Percentiles rank a stretch among this genome's conserved stretches.
Conservation (phyloP, 2,888 invertebrate genomes). For the Chrysomela aeneicollis region DNA sequence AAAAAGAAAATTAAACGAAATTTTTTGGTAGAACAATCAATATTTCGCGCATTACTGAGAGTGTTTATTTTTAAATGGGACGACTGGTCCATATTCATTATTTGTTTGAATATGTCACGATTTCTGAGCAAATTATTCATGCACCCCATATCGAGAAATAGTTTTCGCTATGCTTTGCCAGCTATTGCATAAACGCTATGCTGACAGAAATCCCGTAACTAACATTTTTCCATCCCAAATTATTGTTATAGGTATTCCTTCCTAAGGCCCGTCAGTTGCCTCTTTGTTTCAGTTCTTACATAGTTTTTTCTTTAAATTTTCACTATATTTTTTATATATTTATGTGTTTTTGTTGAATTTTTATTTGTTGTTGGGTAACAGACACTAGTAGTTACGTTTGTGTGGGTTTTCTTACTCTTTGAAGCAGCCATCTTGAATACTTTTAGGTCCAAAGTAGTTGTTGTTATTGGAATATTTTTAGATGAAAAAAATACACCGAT, state of each 20-base stretch:
- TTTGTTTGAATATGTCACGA: conserved; percentile 9
- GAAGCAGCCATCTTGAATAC: conserved; percentile 49
- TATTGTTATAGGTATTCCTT: conserved; percentile 53
- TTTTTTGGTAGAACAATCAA: no score
- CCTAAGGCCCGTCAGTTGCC: conserved; percentile 56
- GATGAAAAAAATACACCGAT: conserved; percentile 56
- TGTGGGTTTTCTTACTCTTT: conserved; percentile 51
- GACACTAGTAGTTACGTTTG: conserved; percentile 49
- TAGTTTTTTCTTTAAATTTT: conserved; percentile 32
- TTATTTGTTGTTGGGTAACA: conserved; percentile 53
- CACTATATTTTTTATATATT: conserved; percentile 56
- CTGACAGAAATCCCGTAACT: conserved; percentile 54
- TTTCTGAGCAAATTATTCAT: conserved; percentile 1
- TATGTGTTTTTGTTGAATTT: conserved; percentile 55
- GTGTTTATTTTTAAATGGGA: background rate
- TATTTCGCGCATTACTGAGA: background rate
- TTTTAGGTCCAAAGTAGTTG: conserved; percentile 57
- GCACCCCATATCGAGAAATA: conserved; percentile 33
- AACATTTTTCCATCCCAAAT: conserved; percentile 52
- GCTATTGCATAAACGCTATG: conserved; percentile 54
- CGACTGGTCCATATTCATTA: background rate
- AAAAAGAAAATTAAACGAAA: no score
- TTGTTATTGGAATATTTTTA: conserved; percentile 62
- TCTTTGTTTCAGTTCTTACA: conserved; percentile 36
- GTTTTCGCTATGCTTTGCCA: conserved; percentile 51